A percentile compares a stretch with the other conserved stretches of the same genome.
Evolutionary conservation across 2,113 vertebrate species (phyloP).

Genomic region (Pseudorhombus dupliciocellatus): DNA sequence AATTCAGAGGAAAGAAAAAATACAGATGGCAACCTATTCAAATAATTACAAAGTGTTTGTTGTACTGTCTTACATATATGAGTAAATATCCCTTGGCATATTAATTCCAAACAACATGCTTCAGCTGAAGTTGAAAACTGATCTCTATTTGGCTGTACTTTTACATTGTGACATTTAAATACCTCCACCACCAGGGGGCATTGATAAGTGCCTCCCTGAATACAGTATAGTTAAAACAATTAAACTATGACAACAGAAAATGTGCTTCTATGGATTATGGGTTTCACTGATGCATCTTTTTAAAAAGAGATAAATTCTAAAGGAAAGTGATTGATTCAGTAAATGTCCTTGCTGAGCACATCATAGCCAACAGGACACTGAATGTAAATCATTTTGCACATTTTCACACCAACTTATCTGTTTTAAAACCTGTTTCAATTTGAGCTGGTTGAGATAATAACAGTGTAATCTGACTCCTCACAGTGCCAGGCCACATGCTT

Average conservation of each 20-base stretch:
- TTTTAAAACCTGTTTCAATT: neutral
- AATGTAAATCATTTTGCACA: neutral
- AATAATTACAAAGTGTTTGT: too few species aligned
- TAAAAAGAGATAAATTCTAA: too few species aligned
- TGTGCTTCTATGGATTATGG: neutral
- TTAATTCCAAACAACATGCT: too few species aligned
- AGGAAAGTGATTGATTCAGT: neutral
- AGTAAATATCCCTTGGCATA: too few species aligned
- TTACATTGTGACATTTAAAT: too few species aligned
- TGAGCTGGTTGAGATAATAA: conserved; percentile 57
- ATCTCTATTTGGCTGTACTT: too few species aligned
- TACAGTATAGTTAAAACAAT: too few species aligned
- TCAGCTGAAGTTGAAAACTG: too few species aligned
- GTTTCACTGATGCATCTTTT: neutral
- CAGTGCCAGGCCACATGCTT: conserved; percentile 50
- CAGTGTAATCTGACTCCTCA: conserved; percentile 47
- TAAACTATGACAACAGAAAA: neutral
- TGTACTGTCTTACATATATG: too few species aligned
- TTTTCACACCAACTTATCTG: neutral
- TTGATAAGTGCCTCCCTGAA: conserved; percentile 12
- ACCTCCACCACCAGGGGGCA: conserved; percentile 76
- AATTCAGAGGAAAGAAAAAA: too few species aligned
- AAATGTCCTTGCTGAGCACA: neutral
- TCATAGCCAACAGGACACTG: neutral
- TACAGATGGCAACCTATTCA: too few species aligned